These are phyloP conservation scores for Drosophila sp. DNA, from an alignment of 1,140 invertebrate genomes.

Conservation along the genomic window DNA sequence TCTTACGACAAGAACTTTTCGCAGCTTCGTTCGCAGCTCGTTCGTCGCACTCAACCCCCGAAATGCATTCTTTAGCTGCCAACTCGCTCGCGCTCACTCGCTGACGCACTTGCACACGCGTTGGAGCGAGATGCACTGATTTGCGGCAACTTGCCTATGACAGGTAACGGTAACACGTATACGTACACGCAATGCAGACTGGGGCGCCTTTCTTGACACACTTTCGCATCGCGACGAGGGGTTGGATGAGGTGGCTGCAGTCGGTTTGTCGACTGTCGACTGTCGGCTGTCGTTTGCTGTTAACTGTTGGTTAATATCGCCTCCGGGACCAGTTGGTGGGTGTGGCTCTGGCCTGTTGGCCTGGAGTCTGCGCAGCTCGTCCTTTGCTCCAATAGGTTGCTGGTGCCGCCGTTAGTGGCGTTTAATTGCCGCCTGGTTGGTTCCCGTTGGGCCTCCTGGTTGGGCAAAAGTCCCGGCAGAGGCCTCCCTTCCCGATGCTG, in stretches of 20 bases:
- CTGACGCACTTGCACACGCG: background rate
- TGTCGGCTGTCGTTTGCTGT: slow-evolving; percentile 45
- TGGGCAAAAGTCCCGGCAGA: slow-evolving; percentile 30
- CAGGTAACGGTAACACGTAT: slow-evolving; percentile 55
- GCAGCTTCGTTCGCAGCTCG: slow-evolving; percentile 31
- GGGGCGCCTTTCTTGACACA: slow-evolving; percentile 64
- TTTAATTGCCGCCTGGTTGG: slow-evolving; percentile 71
- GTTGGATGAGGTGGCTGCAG: slow-evolving; percentile 2
- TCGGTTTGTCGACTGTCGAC: slow-evolving; percentile 22
- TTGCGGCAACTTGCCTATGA: slow-evolving; percentile 47
- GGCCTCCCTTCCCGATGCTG: slow-evolving; percentile 23
- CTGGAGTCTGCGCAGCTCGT: slow-evolving; percentile 73
- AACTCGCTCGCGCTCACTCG: slow-evolving; percentile 51
- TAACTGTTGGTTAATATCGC: slow-evolving; percentile 73
- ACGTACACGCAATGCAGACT: slow-evolving; percentile 28
- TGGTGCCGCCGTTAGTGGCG: slow-evolving; percentile 40
- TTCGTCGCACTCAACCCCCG: slow-evolving; percentile 61
- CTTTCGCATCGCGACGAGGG: slow-evolving; percentile 38
- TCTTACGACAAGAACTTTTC: slow-evolving; percentile 57
- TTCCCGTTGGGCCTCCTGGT: slow-evolving; percentile 65
- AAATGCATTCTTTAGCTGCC: slow-evolving; percentile 48
- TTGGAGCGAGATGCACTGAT: slow-evolving; percentile 38
- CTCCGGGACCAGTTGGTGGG: slow-evolving; percentile 47
- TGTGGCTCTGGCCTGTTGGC: slow-evolving; percentile 49
- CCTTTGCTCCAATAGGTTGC: slow-evolving; percentile 74